Base-by-base conservation (phyloP, 2,888 invertebrate genomes). In the Ophraella communa region DNA sequence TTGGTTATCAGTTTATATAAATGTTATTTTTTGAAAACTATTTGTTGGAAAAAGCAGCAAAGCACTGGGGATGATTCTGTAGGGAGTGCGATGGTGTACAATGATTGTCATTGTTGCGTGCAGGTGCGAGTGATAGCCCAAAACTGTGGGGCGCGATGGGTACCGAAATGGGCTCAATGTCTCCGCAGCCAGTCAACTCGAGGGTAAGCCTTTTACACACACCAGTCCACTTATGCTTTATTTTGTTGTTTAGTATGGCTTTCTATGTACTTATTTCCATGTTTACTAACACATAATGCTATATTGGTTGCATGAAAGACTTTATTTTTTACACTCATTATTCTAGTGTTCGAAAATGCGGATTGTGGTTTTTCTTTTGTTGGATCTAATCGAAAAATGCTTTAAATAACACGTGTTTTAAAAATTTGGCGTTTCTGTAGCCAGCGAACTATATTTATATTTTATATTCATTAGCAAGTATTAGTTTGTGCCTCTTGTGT, bases 161-260 rank as follows among this genome's bases (percentile, higher is more conserved):
- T 80, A 77, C 83, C 80, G 84, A 84, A 78, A 80, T 84, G 82
- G 83, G 83, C 79, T 83, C 84, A 81, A 81, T 83, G 79, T 84
- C 84, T 80, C 84, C 84, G 73, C 84, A 84, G 79, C 81, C 83
- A 76, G 81, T 83, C 81, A 85, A 85, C 83, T 86, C 87, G 83
- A 86, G 87, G 86, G 87, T 87, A 86, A 87, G 87, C 81, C 77
- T 81, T 77, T 17, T 53, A 57, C 33, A 57, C 44, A 77, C 75
- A 83, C 81, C 69, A 72, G 69, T 71, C 69, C 68, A 71, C 66
- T 74, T 67, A 72, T 68, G 77, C 76, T 77, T 75, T 68, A 73
- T 72, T 75, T 68, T 76, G 76, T 44, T 44, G 2, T 24, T 24
- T 44, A 72, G 65, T 49, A 72, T 72, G 74, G 76, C 75, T 27